Base-by-base conservation (phyloP, 1,140 invertebrate species). In the Lordiphosa clarofinis region DNA sequence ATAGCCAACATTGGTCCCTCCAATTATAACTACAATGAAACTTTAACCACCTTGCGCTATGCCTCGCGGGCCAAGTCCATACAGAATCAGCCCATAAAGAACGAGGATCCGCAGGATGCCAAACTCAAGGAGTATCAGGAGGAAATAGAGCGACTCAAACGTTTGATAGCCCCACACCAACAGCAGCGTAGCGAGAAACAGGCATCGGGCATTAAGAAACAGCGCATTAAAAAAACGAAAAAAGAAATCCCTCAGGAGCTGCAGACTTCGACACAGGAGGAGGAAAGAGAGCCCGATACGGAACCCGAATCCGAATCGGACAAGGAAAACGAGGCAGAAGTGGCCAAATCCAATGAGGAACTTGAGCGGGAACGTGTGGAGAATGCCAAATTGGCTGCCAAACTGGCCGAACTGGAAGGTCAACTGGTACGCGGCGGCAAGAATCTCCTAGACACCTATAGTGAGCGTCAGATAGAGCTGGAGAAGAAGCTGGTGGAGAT, bases 1-100 rank as follows among this genome's bases (percentile, higher is more conserved):
- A 96, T 99, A 24, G 97, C 97, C 11, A 98, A 97, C 89, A 95
- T 99, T 75, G 97, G 97, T 5, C 97, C 97, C n/a, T 96, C 97
- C 4, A 94, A 93, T 72, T 97, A 96, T 90, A 99, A 99, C 90
- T 98, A 96, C 89, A 98, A 99, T 82, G 97, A 99, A 91, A 97
- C 96, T 19, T 90, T 98, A 56, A 96, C 95, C 8, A 99, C 97
- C 3, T 90, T 99, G 52, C 91, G 97, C 13, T 99, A 99, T 89
- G 96, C 97, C 1, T 96, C 96, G 88, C 91, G 97, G 28, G 97
- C 97, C 9, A 99, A 99, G 90, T 92, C 92, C 65, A 99, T 99
- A 75, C 96, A 98, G 91, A 99, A 99, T 91, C 95, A 97, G 89
- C 97, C 97, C 4, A 93, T 95, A 66, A 95, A 98, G 63, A 98